phyloP scores from a whole-genome alignment of 2,888 invertebrate genomes.

The Macaria notata region DNA sequence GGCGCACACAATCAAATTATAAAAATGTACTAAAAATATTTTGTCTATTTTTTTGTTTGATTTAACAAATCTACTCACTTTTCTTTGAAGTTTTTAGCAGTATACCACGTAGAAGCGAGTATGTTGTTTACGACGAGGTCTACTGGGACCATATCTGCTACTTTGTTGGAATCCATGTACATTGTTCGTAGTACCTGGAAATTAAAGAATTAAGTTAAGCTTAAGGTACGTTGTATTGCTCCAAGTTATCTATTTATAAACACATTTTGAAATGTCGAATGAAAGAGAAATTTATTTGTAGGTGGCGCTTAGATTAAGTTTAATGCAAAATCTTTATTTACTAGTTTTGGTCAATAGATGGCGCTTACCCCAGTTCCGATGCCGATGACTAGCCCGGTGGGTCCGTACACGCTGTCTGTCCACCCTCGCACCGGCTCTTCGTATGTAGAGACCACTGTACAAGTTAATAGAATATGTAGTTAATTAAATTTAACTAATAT shows the following conservation, averaged over 20 bases:
- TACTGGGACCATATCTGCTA: slow-evolving; percentile 89
- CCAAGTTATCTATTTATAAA: too few species aligned
- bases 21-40: too few species aligned
- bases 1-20: slow-evolving; percentile 6
- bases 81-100: slow-evolving; percentile 76
- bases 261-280: too few species aligned
- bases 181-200: slow-evolving; percentile 80
- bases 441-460: slow-evolving; percentile 84
- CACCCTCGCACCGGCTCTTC: slow-evolving; percentile 90
- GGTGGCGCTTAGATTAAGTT: too few species aligned
- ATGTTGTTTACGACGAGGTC: slow-evolving; percentile 93
- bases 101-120: slow-evolving; percentile 89
- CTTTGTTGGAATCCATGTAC: slow-evolving; percentile 85
- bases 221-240: too few species aligned
- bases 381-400: slow-evolving; percentile 88
- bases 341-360: background rate
- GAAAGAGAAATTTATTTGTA: too few species aligned
- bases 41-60: background rate
- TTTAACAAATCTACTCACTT: slow-evolving; percentile 51
- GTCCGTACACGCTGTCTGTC: slow-evolving; percentile 96
- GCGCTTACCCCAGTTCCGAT: slow-evolving; percentile 86
- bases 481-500: too few species aligned
- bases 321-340: background rate
- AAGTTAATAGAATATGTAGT: too few species aligned
- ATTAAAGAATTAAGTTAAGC: too few species aligned